phyloP scores from a whole-genome alignment of 2,797 vertebrate genomes.

The Sylvilagus floridanus region DNA sequence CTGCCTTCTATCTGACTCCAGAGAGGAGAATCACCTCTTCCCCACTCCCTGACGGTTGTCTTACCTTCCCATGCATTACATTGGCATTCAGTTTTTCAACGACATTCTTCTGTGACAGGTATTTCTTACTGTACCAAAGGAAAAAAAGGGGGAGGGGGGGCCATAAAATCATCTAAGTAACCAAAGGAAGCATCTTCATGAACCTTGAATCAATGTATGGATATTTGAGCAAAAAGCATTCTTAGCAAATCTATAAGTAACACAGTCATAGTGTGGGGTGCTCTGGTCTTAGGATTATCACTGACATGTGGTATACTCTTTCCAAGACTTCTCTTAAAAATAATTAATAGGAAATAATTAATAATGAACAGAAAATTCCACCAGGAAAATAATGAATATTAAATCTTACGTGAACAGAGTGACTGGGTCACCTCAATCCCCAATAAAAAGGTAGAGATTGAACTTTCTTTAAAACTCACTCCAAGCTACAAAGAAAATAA shows the following conservation, averaged over 20 bases:
- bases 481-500: slow-evolving; percentile 14
- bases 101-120: slow-evolving; percentile 98
- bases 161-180: slow-evolving; percentile 35
- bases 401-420: slow-evolving; percentile 4
- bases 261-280: not conserved
- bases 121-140: slow-evolving; percentile 94
- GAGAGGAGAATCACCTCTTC: not conserved
- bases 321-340: not conserved
- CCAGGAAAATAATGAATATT: not conserved
- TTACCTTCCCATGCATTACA: slow-evolving; percentile 97
- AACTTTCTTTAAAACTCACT: slow-evolving; percentile 19
- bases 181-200: slow-evolving; percentile 15
- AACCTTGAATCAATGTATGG: not conserved
- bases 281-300: not conserved
- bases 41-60: not conserved
- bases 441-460: not conserved
- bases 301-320: not conserved
- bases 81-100: slow-evolving; percentile 98
- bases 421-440: not conserved
- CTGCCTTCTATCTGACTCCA: not conserved
- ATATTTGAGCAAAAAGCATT: not conserved
- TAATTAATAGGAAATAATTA: not conserved
- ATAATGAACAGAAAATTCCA: slow-evolving; percentile 7
- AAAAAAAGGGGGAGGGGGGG: not conserved
- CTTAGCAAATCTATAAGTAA: not conserved